These are phyloP conservation scores for Venturia canescens DNA, from an alignment of 1,140 invertebrate species.

Conservation along the genomic window DNA sequence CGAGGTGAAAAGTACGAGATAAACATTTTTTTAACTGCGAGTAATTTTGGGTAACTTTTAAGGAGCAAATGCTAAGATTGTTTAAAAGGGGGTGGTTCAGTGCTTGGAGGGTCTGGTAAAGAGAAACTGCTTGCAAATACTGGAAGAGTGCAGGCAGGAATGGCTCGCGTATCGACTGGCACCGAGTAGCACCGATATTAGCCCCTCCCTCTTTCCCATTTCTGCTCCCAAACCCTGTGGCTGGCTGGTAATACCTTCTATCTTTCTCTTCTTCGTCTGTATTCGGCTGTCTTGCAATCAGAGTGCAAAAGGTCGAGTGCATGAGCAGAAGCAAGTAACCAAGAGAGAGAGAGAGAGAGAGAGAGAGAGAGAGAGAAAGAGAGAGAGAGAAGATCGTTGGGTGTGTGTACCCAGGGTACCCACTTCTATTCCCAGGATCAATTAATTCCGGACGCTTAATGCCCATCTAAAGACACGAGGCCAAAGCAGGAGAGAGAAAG, in stretches of 20 bases:
- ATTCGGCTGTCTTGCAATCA: constrained; percentile 56
- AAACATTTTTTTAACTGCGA: neutral
- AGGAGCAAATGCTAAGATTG: constrained; percentile 57
- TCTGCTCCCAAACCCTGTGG: constrained; percentile 55
- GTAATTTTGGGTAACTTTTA: constrained; percentile 5
- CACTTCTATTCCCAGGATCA: constrained; percentile 72
- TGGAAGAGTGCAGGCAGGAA: constrained; percentile 36
- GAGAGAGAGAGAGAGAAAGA: constrained; percentile 17
- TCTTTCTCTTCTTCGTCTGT: constrained; percentile 39
- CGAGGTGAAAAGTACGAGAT: neutral
- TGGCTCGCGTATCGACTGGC: constrained; percentile 67
- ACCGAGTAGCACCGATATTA: constrained; percentile 74
- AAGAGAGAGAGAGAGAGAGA: constrained; percentile 29
- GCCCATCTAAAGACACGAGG: constrained; percentile 71
- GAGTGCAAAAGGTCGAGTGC: constrained; percentile 28
- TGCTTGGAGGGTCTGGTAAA: constrained; percentile 5
- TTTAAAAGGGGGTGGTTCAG: neutral
- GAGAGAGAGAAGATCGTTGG: constrained; percentile 66
- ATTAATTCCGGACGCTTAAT: constrained; percentile 74
- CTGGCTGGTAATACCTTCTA: constrained; percentile 28
- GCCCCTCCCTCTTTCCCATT: constrained; percentile 50
- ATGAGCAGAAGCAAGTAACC: neutral
- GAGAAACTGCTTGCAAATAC: constrained; percentile 36
- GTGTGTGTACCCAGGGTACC: constrained; percentile 63
- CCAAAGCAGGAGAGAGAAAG: constrained; percentile 32